Conservation (phyloP, 2,888 invertebrate species). For the Platerodrilus igneus region DNA sequence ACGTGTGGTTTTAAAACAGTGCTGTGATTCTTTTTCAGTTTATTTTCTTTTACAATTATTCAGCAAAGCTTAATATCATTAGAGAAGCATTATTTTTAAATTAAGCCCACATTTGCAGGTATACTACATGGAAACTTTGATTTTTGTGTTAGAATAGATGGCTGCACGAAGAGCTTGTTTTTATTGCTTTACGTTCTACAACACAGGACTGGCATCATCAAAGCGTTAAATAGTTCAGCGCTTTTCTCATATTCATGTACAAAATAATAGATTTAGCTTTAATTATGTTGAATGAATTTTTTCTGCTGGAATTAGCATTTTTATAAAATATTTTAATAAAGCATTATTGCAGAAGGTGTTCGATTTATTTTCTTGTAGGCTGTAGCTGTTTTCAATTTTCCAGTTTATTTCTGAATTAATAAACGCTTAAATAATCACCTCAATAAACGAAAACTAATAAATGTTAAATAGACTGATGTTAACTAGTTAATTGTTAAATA, state of each 20-base stretch:
- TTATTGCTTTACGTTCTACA: conserved; percentile 25
- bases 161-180: conserved; percentile 24
- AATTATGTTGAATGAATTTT: conserved; percentile 37
- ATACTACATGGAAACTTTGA: conserved; percentile 18
- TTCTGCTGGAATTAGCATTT: conserved; percentile 38
- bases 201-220: conserved; percentile 11
- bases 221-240: conserved; percentile 9
- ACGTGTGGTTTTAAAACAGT: conserved; percentile 35
- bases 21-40: conserved; percentile 33
- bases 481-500: too few relatives aligned
- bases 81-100: conserved; percentile 16
- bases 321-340: conserved; percentile 34
- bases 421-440: too few relatives aligned
- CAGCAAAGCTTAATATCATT: conserved; percentile 15
- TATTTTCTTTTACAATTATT: conserved; percentile 19
- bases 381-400: too few relatives aligned
- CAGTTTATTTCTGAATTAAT: too few relatives aligned
- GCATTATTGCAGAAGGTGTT: conserved; percentile 31
- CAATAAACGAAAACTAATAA: too few relatives aligned
- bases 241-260: conserved; percentile 6
- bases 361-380: conserved; percentile 34
- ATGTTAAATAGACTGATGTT: too few relatives aligned
- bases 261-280: conserved; percentile 19
- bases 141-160: conserved; percentile 27
- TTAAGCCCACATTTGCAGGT: conserved; percentile 20